A percentile compares a stretch with the other conserved stretches of the same genome.
These are phyloP conservation scores for Alauda arvensis DNA, from an alignment of 2,797 vertebrate genomes.

Conservation along the genomic window DNA sequence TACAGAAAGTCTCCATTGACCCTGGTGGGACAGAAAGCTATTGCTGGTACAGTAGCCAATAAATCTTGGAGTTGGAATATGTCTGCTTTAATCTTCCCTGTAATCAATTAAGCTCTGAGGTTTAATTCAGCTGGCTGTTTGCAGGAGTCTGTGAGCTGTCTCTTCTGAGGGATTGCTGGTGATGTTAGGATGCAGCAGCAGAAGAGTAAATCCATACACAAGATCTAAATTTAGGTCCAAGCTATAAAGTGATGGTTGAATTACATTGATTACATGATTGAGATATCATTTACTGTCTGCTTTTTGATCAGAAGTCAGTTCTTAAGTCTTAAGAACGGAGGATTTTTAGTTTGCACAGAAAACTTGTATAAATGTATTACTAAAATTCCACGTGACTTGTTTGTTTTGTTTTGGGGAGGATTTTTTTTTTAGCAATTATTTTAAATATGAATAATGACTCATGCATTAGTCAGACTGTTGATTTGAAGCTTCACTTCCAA, in stretches of 20 bases:
- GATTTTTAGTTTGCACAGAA: neutral
- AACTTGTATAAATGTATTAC: neutral
- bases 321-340: neutral
- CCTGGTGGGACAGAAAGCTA: conserved; percentile 1
- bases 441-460: neutral
- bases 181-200: neutral
- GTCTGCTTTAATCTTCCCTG: conserved; percentile 46
- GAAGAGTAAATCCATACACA: neutral
- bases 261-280: too few relatives aligned
- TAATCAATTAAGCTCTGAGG: conserved; percentile 51
- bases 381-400: neutral
- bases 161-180: neutral
- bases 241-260: neutral
- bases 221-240: neutral
- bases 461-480: neutral
- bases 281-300: neutral
- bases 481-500: neutral
- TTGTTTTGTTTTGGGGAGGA: rapidly evolving
- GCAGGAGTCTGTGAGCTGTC: neutral
- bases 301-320: neutral
- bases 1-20: conserved; percentile 41
- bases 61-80: conserved; percentile 29
- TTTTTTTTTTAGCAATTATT: neutral
- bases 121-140: neutral
- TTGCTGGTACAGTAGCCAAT: conserved; percentile 35